Evolutionary conservation across 2,888 invertebrate species (phyloP), one percentile per base, ranked within the genome.

Genomic region (Tinea trinotella): DNA sequence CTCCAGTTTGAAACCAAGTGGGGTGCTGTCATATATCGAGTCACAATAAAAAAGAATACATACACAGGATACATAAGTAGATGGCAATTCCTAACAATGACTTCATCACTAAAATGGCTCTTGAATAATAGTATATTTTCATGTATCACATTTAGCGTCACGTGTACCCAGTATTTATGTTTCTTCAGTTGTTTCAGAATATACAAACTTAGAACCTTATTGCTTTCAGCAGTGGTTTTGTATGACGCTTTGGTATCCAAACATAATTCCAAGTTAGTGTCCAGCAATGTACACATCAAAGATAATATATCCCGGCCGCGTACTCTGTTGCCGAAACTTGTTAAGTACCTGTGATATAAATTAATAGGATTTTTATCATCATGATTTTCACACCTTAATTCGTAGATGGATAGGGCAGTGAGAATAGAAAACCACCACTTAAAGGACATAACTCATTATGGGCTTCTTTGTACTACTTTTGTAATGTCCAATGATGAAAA

Each of bases 11-110:
- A n/a, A n/a, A n/a, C n/a, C n/a, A n/a, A n/a, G n/a, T n/a, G n/a
- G n/a, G n/a, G n/a, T n/a, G n/a, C n/a, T n/a, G n/a, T n/a, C n/a
- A n/a, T n/a, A n/a, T n/a, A n/a, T n/a, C n/a, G n/a, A n/a, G n/a
- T n/a, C n/a, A n/a, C n/a, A n/a, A n/a, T n/a, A n/a, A n/a, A n/a
- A n/a, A 30, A 30, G 7, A 30, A 60, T 67, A 71, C 87, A 88
- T 76, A 93, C 92, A 81, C 76, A 5, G 93, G 90, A 78, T 94
- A 94, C 12, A 94, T 69, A 5, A 93, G 69, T 22, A 93, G 68
- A 56, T 90, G 89, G 53, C 92, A 78, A 62, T 90, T 90, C 19
- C 82, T 69, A 30, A 79, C 78, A 59, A 94, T 90, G 30, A 88
- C 88, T 3, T 80, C 64, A 53, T 75, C 70, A 0, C 70, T 61